These are phyloP conservation scores for Mycteria americana DNA, from an alignment of 2,797 vertebrate genomes.

Conservation along the genomic window DNA sequence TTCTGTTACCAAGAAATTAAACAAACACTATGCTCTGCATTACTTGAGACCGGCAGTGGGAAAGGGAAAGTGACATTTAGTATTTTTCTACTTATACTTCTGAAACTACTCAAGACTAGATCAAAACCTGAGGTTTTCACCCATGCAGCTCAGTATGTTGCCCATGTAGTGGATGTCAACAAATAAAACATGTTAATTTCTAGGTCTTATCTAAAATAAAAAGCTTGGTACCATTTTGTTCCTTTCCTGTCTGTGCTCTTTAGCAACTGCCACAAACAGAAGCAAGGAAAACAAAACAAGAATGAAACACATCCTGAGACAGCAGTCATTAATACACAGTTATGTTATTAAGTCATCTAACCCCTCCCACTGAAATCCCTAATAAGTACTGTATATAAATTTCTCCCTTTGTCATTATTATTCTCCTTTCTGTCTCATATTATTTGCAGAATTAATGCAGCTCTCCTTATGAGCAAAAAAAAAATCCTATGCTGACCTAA, in stretches of 20 bases:
- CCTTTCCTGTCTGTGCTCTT: background rate
- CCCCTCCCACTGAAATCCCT: background rate
- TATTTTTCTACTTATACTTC: background rate
- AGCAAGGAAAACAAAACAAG: background rate
- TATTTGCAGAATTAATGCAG: background rate
- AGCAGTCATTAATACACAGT: background rate
- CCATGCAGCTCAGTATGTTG: background rate
- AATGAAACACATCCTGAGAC: background rate
- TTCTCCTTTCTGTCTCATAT: background rate
- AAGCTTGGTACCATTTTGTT: background rate
- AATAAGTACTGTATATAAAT: fast-evolving
- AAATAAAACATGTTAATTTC: background rate
- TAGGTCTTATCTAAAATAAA: background rate
- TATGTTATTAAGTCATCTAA: background rate
- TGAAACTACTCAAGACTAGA: background rate
- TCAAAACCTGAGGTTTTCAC: background rate
- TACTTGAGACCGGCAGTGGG: background rate
- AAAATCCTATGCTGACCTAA: background rate
- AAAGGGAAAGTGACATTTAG: background rate
- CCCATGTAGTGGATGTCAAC: background rate
- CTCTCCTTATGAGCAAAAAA: background rate
- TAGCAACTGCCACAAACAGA: background rate
- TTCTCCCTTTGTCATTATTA: background rate
- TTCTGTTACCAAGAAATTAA: background rate
- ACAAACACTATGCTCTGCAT: background rate